Base-by-base conservation (phyloP, 2,888 invertebrate genomes). In the Hirtodrosophila confusa region DNA sequence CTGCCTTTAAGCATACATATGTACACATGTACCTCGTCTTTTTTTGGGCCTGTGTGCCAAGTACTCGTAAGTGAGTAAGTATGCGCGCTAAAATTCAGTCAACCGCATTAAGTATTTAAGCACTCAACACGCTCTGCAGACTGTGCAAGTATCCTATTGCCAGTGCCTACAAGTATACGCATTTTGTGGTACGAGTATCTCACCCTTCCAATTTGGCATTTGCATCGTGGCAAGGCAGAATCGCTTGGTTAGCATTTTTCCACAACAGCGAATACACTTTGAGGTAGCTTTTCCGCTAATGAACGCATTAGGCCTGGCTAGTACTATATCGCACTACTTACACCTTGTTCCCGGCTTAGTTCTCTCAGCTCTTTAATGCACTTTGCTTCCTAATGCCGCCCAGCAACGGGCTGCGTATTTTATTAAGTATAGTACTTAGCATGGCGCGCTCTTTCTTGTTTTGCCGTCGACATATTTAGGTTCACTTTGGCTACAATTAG, bases 81-180 rank as follows among this genome's bases (percentile, higher is more conserved):
- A 85, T 80, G 51, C 67, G 78, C 80, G 78, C 84, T 57, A 77
- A 88, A 74, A 80, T 74, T 84, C 88, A 83, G 86, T 86, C 88
- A 88, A 88, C 80, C 83, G 75, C 88, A 86, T 80, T 80, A 88
- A 83, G 83, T 84, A 83, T 88, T 83, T 83, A 83, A 88, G 88
- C 78, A 88, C 80, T 88, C 78, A 69, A 65, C 86, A 82, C 76
- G 65, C 82, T 68, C 70, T 60, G 67, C 72, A 63, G 62, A 57
- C 69, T 37, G 37, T 53, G 51, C 75, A 74, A 41, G 65, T 70
- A 54, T 68, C 63, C 33, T 44, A 47, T 55, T 55, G 55, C 48
- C 50, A 17, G 31, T 31, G 17, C 12, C 40, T 9, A 12, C 6
- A 23, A 12, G 24, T 37, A 41, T 24, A 10, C 35, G 17, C 10